These are phyloP conservation scores for Gymnarchus niloticus DNA, from an alignment of 2,113 vertebrate genomes.

Conservation along the genomic window DNA sequence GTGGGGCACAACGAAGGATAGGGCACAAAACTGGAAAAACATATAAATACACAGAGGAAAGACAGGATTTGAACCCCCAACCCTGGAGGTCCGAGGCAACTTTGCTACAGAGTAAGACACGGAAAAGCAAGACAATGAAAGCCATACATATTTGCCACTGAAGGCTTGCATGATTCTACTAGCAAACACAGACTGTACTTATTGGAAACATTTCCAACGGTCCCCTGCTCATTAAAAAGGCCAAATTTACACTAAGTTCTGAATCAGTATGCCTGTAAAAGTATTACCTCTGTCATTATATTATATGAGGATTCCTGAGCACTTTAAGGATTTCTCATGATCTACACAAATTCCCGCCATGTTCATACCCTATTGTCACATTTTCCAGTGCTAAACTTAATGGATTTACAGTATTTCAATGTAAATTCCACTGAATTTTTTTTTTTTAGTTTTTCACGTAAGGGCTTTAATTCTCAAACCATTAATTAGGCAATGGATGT, in stretches of 20 bases:
- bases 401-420: conserved; percentile 45
- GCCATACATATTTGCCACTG: background rate
- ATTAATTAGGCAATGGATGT: background rate
- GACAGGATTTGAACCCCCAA: background rate
- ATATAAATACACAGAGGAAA: background rate
- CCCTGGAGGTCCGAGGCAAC: background rate
- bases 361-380: background rate
- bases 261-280: background rate
- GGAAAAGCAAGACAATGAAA: too few relatives aligned
- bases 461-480: background rate
- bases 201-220: background rate
- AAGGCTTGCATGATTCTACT: background rate
- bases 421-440: background rate
- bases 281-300: background rate
- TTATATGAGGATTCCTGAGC: too few relatives aligned
- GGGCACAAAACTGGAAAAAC: background rate
- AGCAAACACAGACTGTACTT: background rate
- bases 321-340: background rate
- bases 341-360: background rate
- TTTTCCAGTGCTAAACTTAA: background rate
- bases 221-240: background rate
- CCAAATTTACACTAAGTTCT: background rate
- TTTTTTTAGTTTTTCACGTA: background rate
- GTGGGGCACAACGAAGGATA: too few relatives aligned
- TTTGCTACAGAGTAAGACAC: background rate